Percentiles rank a stretch among this genome's conserved stretches.
Conservation (phyloP, 2,888 invertebrate species). For the Schizaphis graminum region DNA sequence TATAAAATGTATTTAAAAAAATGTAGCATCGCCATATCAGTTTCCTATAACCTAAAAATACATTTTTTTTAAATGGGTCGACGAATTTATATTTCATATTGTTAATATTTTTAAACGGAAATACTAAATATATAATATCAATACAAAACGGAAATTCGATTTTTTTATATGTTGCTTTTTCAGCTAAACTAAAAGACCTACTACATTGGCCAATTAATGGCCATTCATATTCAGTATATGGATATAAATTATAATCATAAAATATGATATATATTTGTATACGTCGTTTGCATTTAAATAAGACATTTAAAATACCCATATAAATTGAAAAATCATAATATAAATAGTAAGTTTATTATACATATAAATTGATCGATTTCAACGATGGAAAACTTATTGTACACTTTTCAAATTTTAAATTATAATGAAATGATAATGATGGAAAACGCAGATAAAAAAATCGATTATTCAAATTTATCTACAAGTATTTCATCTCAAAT, state of each 20-base stretch:
- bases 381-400: background rate
- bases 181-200: background rate
- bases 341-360: slow-evolving; percentile 10
- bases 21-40: background rate
- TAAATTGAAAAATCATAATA: slow-evolving; percentile 20
- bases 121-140: background rate
- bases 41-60: background rate
- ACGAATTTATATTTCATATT: background rate
- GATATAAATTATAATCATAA: slow-evolving; percentile 29
- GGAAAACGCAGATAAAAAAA: background rate
- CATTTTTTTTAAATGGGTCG: background rate
- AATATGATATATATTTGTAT: slow-evolving; percentile 21
- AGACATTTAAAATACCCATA: background rate
- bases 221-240: background rate
- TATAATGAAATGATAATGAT: background rate
- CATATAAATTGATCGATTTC: background rate
- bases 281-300: slow-evolving; percentile 36
- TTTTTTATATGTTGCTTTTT: background rate
- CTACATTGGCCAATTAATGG: background rate
- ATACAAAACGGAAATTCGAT: slow-evolving; percentile 25
- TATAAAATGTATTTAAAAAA: background rate
- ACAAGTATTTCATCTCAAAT: background rate
- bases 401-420: background rate
- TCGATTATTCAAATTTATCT: background rate
- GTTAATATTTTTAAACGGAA: background rate